Evolutionary conservation across 2,113 vertebrate genomes (phyloP).

Genomic region (Athene cunicularia): DNA sequence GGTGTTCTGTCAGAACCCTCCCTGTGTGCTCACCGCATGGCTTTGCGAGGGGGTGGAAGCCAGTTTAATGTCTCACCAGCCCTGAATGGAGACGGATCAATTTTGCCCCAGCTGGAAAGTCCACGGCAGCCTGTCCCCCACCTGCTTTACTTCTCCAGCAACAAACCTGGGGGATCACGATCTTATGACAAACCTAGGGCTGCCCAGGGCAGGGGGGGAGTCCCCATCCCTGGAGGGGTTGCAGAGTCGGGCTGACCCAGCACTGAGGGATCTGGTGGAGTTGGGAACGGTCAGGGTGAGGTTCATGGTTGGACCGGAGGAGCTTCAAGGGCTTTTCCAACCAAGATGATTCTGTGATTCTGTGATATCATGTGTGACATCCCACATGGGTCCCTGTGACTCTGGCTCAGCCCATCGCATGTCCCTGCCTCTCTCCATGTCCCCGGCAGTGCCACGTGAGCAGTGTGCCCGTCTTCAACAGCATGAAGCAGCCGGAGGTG

Average conservation of each 20-base stretch:
- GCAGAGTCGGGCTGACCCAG: no score
- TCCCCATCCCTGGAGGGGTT: no score
- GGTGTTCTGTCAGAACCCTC: not conserved
- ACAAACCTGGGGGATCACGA: rapidly evolving
- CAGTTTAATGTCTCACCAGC: not conserved
- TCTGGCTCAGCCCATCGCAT: rapidly evolving
- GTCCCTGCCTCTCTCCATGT: not conserved
- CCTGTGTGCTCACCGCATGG: rapidly evolving
- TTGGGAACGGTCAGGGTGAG: no score
- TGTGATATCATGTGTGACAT: rapidly evolving
- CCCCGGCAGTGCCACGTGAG: conserved; percentile 90
- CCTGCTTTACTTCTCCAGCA: not conserved
- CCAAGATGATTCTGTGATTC: no score
- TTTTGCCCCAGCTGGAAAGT: not conserved
- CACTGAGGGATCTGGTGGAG: no score
- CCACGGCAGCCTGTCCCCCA: not conserved
- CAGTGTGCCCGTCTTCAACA: conserved; percentile 94
- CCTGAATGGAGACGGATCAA: not conserved
- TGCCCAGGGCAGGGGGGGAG: no score
- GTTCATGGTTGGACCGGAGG: no score
- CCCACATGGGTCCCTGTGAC: rapidly evolving
- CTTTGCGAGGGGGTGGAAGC: not conserved
- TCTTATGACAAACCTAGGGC: rapidly evolving
- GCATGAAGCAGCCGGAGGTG: conserved; percentile 87
- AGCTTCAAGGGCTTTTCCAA: no score